Percentiles rank a stretch among this genome's conserved stretches.
phyloP scores from a whole-genome alignment of 2,888 invertebrate species.

The Drosophila niveifrons region DNA sequence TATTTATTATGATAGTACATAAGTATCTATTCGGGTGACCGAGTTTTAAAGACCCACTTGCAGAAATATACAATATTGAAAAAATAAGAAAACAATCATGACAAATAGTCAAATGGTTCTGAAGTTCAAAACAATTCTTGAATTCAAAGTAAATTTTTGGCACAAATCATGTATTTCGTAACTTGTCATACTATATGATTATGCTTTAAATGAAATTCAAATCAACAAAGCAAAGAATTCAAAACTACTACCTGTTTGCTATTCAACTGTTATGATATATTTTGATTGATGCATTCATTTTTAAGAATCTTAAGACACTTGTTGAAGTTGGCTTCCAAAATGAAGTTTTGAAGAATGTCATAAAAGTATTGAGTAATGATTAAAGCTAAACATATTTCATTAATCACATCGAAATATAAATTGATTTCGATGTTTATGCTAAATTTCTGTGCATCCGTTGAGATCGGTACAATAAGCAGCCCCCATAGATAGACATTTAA shows the following conservation, averaged over 20 bases:
- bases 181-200: not conserved
- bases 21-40: constrained; percentile 3
- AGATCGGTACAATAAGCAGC: constrained; percentile 15
- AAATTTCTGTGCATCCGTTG: constrained; percentile 28
- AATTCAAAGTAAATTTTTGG: not conserved
- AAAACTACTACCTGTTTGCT: not conserved
- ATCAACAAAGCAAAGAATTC: not conserved
- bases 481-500: constrained; percentile 50
- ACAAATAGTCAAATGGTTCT: not conserved
- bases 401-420: not conserved
- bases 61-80: not conserved
- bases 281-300: not conserved
- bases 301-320: no score
- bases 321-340: not conserved
- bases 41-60: constrained; percentile 7
- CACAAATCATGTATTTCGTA: not conserved
- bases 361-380: not conserved
- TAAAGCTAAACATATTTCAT: not conserved
- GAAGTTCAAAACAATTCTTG: not conserved
- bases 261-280: no score
- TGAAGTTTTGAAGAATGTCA: not conserved
- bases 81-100: not conserved
- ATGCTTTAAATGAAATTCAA: not conserved
- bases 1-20: no score
- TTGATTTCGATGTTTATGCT: constrained; percentile 17